phyloP scores from a whole-genome alignment of 1,140 invertebrate genomes.

The Wasmannia auropunctata region DNA sequence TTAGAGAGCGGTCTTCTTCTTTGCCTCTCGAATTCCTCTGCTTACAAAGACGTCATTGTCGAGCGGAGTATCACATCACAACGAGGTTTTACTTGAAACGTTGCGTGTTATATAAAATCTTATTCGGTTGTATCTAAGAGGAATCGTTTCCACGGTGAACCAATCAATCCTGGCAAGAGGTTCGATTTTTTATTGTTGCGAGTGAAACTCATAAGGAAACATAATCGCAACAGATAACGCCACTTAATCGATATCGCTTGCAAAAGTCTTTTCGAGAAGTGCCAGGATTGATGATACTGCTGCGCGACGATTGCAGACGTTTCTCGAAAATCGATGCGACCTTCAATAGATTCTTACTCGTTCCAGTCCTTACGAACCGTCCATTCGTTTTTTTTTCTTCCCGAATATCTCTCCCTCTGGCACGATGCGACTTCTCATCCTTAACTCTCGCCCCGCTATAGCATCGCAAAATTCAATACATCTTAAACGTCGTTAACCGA shows the following conservation, averaged over 20 bases:
- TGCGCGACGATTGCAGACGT: neutral
- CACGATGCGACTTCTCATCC: neutral
- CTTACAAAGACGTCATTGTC: neutral
- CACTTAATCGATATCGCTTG: neutral
- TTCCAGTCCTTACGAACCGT: neutral
- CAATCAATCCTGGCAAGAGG: neutral
- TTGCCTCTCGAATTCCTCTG: neutral
- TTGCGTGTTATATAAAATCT: neutral
- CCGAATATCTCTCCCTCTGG: neutral
- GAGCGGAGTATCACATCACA: neutral
- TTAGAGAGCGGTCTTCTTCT: neutral
- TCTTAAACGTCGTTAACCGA: neutral
- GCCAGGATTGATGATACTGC: constrained; percentile 7
- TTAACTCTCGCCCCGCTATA: neutral
- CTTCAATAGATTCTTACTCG: constrained; percentile 18
- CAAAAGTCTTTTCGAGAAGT: neutral
- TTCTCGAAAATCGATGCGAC: constrained; percentile 52
- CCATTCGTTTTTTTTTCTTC: neutral
- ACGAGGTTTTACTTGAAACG: neutral
- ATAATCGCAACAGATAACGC: constrained; percentile 11
- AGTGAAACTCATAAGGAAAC: neutral
- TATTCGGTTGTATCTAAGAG: neutral
- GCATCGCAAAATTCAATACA: neutral
- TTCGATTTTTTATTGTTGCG: neutral
- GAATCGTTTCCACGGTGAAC: neutral